Percentiles rank a stretch among this genome's conserved stretches.
Conservation (phyloP, 1,140 invertebrate species). For the Drosophila kanapiae region DNA sequence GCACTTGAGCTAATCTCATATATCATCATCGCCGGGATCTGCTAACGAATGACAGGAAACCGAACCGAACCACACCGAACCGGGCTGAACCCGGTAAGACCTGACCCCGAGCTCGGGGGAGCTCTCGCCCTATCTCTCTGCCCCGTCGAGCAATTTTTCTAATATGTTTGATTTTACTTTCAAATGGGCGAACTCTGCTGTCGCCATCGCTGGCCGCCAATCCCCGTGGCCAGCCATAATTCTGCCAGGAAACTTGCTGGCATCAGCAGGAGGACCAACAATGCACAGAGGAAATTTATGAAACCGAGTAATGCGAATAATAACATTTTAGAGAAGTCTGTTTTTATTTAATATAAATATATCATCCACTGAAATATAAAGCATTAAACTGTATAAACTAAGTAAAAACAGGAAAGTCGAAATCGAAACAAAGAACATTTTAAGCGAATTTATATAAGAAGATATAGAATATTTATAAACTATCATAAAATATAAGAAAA, state of each 20-base stretch:
- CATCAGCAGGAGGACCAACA: conserved; percentile 59
- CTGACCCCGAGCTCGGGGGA: conserved; percentile 19
- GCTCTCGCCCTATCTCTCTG: conserved; percentile 7
- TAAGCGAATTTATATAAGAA: no score
- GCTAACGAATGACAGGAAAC: conserved; percentile 54
- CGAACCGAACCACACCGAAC: conserved; percentile 20
- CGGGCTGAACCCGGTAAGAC: conserved; percentile 13
- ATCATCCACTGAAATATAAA: no score
- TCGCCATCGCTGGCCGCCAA: conserved; percentile 1
- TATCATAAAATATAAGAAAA: no score
- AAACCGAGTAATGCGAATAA: no score
- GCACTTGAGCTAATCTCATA: conserved; percentile 81
- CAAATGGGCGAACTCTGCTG: conserved; percentile 67
- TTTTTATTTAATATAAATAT: no score
- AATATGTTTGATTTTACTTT: conserved; percentile 84
- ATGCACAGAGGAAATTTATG: not conserved
- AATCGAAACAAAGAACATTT: no score
- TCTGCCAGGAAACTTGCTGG: conserved; percentile 76
- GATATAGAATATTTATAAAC: no score
- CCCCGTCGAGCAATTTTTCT: conserved; percentile 64
- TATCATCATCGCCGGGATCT: conserved; percentile 74
- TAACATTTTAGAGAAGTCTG: no score
- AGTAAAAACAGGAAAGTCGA: no score
- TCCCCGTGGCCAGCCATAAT: conserved; percentile 58
- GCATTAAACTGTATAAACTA: no score